phyloP scores from a whole-genome alignment of 2,113 vertebrate species.

The Calidris pygmaea region DNA sequence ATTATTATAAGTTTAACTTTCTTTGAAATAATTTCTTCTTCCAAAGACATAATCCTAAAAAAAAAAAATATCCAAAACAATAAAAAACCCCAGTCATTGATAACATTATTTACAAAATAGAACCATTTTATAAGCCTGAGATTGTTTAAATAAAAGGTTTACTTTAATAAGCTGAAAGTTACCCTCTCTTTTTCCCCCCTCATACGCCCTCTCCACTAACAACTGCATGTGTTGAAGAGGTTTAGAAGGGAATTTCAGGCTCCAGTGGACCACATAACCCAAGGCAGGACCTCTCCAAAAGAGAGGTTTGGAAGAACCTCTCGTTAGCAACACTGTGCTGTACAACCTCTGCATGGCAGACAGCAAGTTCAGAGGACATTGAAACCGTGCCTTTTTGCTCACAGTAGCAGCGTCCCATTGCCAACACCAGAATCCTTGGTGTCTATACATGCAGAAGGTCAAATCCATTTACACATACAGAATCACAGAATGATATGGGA shows the following conservation, averaged over 20 bases:
- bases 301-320: not conserved
- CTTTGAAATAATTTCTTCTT: slow-evolving; percentile 86
- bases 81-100: rapidly evolving
- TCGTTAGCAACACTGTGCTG: not conserved
- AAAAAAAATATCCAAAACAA: not conserved
- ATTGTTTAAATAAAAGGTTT: not conserved
- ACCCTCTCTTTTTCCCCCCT: not conserved
- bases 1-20: slow-evolving; percentile 80
- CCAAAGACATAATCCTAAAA: slow-evolving; percentile 80
- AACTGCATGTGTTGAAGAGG: not conserved
- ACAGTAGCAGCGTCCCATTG: not conserved
- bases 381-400: not conserved
- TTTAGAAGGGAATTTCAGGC: not conserved
- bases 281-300: not conserved
- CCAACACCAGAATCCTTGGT: not conserved
- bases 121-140: not conserved
- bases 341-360: not conserved
- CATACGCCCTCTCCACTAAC: not conserved
- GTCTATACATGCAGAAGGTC: not conserved
- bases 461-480: not conserved
- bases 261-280: not conserved
- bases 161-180: not conserved
- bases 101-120: not conserved
- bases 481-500: too few species aligned
- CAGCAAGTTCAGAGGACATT: not conserved